Evolutionary conservation across 2,113 vertebrate species (phyloP).

Genomic region (Brachyhypopomus gauderio): DNA sequence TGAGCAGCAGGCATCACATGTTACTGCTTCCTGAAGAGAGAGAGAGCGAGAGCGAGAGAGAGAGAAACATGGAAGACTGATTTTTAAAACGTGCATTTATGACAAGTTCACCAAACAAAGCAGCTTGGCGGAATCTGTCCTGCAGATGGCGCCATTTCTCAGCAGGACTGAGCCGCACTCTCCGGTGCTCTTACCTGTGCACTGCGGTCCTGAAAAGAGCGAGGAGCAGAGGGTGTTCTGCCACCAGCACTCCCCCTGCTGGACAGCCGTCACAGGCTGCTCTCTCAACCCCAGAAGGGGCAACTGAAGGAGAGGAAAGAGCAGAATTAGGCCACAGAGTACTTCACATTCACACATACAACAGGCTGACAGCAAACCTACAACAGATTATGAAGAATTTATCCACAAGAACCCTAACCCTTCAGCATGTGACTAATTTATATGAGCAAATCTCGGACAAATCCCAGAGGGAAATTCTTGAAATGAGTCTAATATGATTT

Average conservation of each 20-base stretch:
- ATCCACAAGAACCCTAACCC: no score
- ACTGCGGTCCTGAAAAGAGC: conserved; percentile 86
- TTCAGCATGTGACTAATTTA: no score
- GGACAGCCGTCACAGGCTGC: conserved; percentile 80
- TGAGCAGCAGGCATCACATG: conserved; percentile 84
- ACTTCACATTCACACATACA: not conserved
- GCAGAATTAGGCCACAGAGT: not conserved
- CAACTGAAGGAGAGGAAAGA: conserved; percentile 71
- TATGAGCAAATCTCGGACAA: no score
- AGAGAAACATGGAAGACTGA: conserved; percentile 47
- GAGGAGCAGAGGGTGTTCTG: conserved; percentile 93
- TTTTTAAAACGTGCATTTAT: not conserved
- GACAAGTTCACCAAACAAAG: no score
- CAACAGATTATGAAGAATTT: not conserved
- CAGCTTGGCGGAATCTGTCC: no score
- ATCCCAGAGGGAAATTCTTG: no score
- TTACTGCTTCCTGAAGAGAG: conserved; percentile 87
- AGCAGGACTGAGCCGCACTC: no score
- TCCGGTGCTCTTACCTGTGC: conserved; percentile 81
- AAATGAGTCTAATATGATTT: no score
- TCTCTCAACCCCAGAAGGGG: conserved; percentile 81
- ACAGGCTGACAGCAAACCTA: not conserved
- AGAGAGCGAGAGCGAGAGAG: conserved; percentile 63
- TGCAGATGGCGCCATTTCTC: no score
- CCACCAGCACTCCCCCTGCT: conserved; percentile 94